Percentiles rank a stretch among this genome's conserved stretches.
Evolutionary conservation across 2,113 vertebrate genomes (phyloP).

Genomic region (Silurus meridionalis): DNA sequence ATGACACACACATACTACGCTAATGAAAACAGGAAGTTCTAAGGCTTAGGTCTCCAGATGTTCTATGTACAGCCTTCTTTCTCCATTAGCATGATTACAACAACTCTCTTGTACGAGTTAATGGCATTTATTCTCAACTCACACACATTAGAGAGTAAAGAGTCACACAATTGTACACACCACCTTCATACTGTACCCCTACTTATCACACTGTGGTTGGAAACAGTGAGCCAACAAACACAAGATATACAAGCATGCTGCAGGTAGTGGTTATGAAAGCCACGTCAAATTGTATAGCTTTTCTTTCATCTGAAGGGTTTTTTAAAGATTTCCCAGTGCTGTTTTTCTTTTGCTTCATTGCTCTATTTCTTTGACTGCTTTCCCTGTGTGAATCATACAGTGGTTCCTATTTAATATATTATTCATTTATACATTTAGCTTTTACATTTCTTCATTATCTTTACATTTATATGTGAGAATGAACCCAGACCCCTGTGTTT

Average conservation of each 20-base stretch:
- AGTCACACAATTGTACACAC: not conserved
- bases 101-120: not conserved
- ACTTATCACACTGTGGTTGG: not conserved
- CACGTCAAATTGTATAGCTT: not conserved
- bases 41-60: not conserved
- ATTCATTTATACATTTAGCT: too few relatives aligned
- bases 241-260: not conserved
- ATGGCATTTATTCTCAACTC: not conserved
- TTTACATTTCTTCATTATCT: too few relatives aligned
- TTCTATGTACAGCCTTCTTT: not conserved
- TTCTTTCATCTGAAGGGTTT: not conserved
- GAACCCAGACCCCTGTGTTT: too few relatives aligned
- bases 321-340: too few relatives aligned
- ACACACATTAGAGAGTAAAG: not conserved
- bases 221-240: conserved; percentile 4
- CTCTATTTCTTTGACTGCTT: too few relatives aligned
- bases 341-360: too few relatives aligned
- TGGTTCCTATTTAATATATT: too few relatives aligned
- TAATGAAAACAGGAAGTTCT: conserved; percentile 32
- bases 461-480: too few relatives aligned
- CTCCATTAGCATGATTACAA: not conserved
- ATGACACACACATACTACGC: not conserved
- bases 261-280: not conserved
- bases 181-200: not conserved
- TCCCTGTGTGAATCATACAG: too few relatives aligned